Evolutionary conservation across 2,888 invertebrate genomes (phyloP), one percentile per base, ranked within the genome.

Genomic region (Meandrusa payeni): DNA sequence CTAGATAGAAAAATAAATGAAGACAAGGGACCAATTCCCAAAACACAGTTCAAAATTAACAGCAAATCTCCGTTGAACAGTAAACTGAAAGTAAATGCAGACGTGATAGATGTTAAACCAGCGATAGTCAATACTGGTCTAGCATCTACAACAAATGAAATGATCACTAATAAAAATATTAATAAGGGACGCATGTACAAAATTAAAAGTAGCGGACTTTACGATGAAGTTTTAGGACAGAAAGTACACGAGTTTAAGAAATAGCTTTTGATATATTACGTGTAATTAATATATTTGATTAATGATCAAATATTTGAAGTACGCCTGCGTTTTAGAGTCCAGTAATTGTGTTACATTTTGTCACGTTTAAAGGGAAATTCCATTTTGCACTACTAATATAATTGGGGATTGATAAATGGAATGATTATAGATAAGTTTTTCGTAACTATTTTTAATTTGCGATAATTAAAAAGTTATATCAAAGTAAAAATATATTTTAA

Each of bases 171-270:
- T 24, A 44, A 43, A 26, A 33, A 11, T 7, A 45, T 39, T 5
- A 4, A 11, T 9, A 20, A 22, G 3, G 20, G 27, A 6, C 70
- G 72, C 23, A 47, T 74, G 29, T 58, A 63, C 2, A 64, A 60
- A 44, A 57, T 66, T 6, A 55, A 58, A 36, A 51, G 51, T 29
- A 62, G 45, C 27, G 61, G 51, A 1, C 34, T 64, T n/a, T 60
- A 61, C 44, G 51, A 59, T 5, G 44, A 57, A 39, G 54, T 54
- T 3, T 39, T 45, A 10, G 55, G 53, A 12, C 49, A 45, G 1
- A 60, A 66, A 44, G 52, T 59, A 43, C 56, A 58, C 27, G 55
- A 42, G 12, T 51, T 59, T 51, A 60, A 59, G 34, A 61, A 61
- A 27, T 10, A 13, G 6, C 1, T 12, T 12, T 13, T 17, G 2